A percentile compares a stretch with the other conserved stretches of the same genome.
These are phyloP conservation scores for Notamacropus eugenii DNA, from an alignment of 2,797 vertebrate species.

Conservation along the genomic window DNA sequence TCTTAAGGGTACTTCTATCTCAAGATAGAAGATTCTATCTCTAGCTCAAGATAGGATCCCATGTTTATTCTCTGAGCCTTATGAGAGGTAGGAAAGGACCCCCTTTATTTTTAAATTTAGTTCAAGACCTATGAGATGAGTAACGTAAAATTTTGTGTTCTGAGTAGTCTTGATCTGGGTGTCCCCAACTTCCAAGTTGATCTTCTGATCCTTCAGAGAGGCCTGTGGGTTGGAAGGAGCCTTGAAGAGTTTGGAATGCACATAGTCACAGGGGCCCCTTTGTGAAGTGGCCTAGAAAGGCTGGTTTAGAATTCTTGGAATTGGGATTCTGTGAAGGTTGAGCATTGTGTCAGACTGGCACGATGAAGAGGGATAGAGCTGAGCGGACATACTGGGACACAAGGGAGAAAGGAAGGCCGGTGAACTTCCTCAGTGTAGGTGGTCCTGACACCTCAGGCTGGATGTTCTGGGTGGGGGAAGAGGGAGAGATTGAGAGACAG, in stretches of 20 bases:
- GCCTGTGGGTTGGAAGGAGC: background rate
- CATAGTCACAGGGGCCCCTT: conserved; percentile 56
- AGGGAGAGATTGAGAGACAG: background rate
- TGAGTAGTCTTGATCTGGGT: background rate
- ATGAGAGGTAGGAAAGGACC: background rate
- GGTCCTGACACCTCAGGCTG: background rate
- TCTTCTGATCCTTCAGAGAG: background rate
- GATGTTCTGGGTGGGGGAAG: background rate
- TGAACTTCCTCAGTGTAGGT: background rate
- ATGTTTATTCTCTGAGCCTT: background rate
- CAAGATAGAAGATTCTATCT: background rate
- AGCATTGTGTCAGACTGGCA: conserved; percentile 31
- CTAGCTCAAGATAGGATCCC: background rate
- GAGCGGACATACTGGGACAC: conserved; percentile 6
- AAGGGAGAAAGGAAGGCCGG: background rate
- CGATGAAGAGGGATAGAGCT: background rate
- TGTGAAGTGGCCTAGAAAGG: conserved; percentile 66
- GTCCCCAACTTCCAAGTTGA: background rate
- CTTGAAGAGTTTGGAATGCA: conserved; percentile 54
- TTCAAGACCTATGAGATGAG: background rate
- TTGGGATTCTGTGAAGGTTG: conserved; percentile 31
- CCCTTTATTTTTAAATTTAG: background rate
- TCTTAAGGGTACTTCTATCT: background rate
- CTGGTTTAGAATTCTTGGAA: conserved; percentile 7
- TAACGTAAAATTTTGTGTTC: background rate